Evolutionary conservation across 2,888 invertebrate species (phyloP).

Genomic region (Rhagonycha lutea): DNA sequence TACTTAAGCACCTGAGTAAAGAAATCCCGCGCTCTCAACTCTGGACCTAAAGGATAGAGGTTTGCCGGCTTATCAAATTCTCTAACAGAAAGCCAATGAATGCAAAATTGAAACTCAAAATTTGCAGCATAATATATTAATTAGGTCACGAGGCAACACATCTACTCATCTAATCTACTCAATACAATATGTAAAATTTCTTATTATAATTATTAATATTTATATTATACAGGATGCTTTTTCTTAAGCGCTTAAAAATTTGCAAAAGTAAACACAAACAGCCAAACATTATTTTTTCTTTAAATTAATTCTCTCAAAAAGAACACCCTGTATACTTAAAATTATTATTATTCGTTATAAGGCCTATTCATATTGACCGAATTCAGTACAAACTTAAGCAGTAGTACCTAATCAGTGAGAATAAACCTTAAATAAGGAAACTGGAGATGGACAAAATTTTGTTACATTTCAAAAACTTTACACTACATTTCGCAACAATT

Average conservation of each 20-base stretch:
- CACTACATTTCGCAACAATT: not conserved
- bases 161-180: slow-evolving; percentile 14
- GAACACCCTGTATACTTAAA: slow-evolving; percentile 20
- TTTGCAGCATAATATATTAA: not conserved
- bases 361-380: slow-evolving; percentile 44
- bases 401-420: slow-evolving; percentile 35
- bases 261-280: not conserved
- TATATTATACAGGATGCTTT: slow-evolving; percentile 24
- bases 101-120: not conserved
- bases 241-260: slow-evolving; percentile 14
- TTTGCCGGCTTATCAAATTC: too few species aligned
- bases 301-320: slow-evolving; percentile 9
- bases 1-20: too few species aligned
- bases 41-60: too few species aligned
- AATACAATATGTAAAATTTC: slow-evolving; percentile 24
- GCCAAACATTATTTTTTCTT: not conserved
- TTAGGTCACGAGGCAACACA: slow-evolving; percentile 16
- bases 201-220: slow-evolving; percentile 4
- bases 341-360: slow-evolving; percentile 21
- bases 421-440: slow-evolving; percentile 30
- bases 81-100: too few species aligned
- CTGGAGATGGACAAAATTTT: not conserved
- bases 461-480: not conserved
- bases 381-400: slow-evolving; percentile 34
- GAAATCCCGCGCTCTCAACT: too few species aligned